phyloP scores from a whole-genome alignment of 2,113 vertebrate genomes.

The Pontoporia blainvillei region DNA sequence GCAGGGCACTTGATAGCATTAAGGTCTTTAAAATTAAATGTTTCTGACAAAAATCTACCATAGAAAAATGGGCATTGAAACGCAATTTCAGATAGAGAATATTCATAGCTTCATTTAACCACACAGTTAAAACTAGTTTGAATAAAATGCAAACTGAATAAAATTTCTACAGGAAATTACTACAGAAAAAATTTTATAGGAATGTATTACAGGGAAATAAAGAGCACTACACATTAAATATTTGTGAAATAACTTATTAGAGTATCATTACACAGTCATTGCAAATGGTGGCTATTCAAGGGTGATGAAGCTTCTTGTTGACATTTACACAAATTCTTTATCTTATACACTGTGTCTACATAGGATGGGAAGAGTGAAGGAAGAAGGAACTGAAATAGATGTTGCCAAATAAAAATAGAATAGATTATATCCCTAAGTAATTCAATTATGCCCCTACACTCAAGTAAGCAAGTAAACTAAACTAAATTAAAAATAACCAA shows the following conservation, averaged over 20 bases:
- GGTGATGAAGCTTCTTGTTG: neutral
- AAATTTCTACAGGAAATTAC: neutral
- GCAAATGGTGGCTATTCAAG: neutral
- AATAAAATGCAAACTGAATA: neutral
- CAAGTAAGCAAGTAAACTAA: neutral
- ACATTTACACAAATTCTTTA: neutral
- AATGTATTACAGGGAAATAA: neutral
- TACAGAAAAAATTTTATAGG: neutral
- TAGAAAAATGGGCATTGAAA: neutral
- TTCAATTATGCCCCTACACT: neutral
- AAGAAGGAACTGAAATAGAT: neutral
- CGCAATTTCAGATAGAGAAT: neutral
- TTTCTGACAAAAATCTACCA: neutral
- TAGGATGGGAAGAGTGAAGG: neutral
- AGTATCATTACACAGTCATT: neutral
- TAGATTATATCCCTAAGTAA: neutral
- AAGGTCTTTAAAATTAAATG: neutral
- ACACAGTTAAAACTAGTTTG: neutral
- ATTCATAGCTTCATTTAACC: neutral
- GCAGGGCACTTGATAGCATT: neutral
- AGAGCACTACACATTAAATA: neutral
- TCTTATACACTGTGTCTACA: neutral
- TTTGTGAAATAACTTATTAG: neutral
- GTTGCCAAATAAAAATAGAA: neutral
- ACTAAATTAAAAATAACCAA: neutral